phyloP scores from a whole-genome alignment of 2,113 vertebrate genomes.

The Peromyscus californicus region DNA sequence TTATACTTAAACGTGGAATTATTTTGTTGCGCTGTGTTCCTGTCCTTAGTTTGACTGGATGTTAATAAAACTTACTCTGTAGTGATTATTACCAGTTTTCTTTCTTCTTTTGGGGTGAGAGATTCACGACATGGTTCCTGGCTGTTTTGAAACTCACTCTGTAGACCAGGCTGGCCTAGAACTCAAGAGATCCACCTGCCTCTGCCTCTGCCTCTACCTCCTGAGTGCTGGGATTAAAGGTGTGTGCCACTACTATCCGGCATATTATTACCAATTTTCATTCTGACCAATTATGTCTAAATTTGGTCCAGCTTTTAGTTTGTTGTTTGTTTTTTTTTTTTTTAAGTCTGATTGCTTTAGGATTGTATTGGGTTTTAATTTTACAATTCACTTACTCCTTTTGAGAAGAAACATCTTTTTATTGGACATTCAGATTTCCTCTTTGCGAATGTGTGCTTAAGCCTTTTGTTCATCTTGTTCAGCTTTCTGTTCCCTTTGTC shows the following conservation, averaged over 20 bases:
- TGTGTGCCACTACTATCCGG: too few relatives aligned
- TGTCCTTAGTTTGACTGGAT: not conserved
- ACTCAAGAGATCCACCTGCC: too few relatives aligned
- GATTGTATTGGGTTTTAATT: slow-evolving; percentile 32
- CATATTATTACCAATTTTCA: slow-evolving; percentile 6
- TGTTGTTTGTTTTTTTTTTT: not conserved
- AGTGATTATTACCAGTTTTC: not conserved
- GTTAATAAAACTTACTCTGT: not conserved
- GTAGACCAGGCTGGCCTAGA: too few relatives aligned
- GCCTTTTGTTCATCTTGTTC: not conserved
- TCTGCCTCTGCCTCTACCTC: too few relatives aligned
- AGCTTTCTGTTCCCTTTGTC: not conserved
- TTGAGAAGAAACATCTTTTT: not conserved
- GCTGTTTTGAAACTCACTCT: too few relatives aligned
- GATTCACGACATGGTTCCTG: too few relatives aligned
- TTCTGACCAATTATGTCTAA: not conserved
- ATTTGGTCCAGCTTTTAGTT: not conserved
- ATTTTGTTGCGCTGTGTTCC: not conserved
- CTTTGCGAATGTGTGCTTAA: not conserved
- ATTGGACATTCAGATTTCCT: not conserved
- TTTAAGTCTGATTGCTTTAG: not conserved
- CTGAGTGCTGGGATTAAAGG: too few relatives aligned
- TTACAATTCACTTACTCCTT: not conserved
- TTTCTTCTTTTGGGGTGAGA: too few relatives aligned
- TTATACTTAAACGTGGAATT: not conserved